A percentile compares a stretch with the other conserved stretches of the same genome.
phyloP scores from a whole-genome alignment of 2,113 vertebrate genomes.

The Nycticryphes semicollaris region DNA sequence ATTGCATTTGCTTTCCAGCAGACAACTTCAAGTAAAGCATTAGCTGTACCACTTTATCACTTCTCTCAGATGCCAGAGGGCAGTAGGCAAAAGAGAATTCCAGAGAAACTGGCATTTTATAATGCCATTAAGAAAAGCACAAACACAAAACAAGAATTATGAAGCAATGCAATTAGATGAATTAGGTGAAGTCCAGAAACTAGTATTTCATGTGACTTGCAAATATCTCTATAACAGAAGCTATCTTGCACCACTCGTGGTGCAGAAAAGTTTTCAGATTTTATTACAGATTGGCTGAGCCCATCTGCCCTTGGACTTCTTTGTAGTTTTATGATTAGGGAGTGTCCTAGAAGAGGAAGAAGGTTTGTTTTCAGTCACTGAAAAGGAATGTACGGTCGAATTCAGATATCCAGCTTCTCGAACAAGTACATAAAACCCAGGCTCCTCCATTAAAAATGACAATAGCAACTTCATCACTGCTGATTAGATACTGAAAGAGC shows the following conservation, averaged over 20 bases:
- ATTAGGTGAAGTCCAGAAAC: background rate
- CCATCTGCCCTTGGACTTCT: background rate
- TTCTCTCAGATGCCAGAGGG: background rate
- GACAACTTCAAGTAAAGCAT: background rate
- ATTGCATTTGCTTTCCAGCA: background rate
- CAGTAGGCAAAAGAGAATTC: background rate
- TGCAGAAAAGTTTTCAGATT: background rate
- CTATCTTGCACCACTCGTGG: background rate
- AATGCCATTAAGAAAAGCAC: background rate
- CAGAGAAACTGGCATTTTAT: background rate
- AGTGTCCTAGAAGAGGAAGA: background rate
- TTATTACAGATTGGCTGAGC: background rate
- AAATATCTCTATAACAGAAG: background rate
- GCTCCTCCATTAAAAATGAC: background rate
- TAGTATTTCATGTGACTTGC: background rate
- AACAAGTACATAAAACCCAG: background rate
- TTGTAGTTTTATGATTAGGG: background rate
- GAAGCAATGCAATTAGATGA: background rate
- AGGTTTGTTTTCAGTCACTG: background rate
- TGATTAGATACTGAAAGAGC: background rate
- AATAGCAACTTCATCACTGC: background rate
- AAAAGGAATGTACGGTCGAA: background rate
- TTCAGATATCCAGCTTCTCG: background rate
- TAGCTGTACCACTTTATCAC: background rate
- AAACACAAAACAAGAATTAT: background rate